Evolutionary conservation across 2,888 invertebrate species (phyloP).

Genomic region (Fragum fragum): DNA sequence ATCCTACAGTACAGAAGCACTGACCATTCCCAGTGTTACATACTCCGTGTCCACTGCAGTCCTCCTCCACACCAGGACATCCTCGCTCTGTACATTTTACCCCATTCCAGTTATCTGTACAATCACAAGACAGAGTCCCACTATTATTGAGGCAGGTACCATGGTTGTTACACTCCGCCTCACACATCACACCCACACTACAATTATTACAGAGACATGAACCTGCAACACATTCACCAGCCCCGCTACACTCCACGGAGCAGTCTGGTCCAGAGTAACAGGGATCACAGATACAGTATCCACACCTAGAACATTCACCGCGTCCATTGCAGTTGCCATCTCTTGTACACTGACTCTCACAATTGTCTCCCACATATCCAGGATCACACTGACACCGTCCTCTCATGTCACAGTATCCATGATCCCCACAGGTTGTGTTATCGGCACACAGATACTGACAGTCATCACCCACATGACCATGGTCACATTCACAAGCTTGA

Average conservation of each 20-base stretch:
- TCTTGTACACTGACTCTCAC: slow-evolving; percentile 72
- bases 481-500: slow-evolving; percentile 65
- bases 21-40: slow-evolving; percentile 73
- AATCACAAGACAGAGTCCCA: slow-evolving; percentile 61
- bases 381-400: slow-evolving; percentile 74
- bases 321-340: slow-evolving; percentile 70
- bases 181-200: slow-evolving; percentile 74
- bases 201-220: slow-evolving; percentile 76
- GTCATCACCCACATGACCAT: slow-evolving; percentile 71
- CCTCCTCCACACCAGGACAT: slow-evolving; percentile 70
- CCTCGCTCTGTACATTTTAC: slow-evolving; percentile 71
- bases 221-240: slow-evolving; percentile 71
- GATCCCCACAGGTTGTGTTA: slow-evolving; percentile 63
- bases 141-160: slow-evolving; percentile 65
- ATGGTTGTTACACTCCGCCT: slow-evolving; percentile 75
- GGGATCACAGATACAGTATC: slow-evolving; percentile 76
- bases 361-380: slow-evolving; percentile 74
- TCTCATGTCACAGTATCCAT: slow-evolving; percentile 71
- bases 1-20: slow-evolving; percentile 79
- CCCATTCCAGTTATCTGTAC: slow-evolving; percentile 74
- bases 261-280: slow-evolving; percentile 78
- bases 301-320: slow-evolving; percentile 74
- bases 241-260: slow-evolving; percentile 70
- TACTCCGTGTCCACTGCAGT: slow-evolving; percentile 77
- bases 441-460: slow-evolving; percentile 75